Conservation (phyloP, 2,113 vertebrate genomes). For the Acrocephalus arundinaceus region DNA sequence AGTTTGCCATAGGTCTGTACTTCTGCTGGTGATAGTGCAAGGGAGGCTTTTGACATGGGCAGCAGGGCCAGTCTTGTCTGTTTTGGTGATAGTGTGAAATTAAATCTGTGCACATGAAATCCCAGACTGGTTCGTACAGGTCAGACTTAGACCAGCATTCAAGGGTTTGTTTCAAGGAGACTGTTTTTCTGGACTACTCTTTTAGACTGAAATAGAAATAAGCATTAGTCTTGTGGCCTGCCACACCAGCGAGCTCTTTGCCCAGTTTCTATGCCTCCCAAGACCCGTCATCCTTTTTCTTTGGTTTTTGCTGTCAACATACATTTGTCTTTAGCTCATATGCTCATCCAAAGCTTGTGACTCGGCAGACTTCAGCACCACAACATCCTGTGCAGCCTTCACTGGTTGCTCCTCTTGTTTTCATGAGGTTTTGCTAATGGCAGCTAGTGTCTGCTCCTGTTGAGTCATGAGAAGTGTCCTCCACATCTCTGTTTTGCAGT, state of each 20-base stretch:
- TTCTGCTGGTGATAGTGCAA: neutral
- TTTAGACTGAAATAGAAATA: conserved; percentile 19
- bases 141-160: neutral
- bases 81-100: conserved; percentile 13
- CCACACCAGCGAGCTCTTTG: accelerated
- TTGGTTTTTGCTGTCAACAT: neutral
- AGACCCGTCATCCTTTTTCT: neutral
- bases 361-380: neutral
- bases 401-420: neutral
- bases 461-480: neutral
- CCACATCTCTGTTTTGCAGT: neutral
- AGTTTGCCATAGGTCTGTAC: neutral
- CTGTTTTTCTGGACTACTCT: neutral
- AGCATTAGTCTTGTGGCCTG: neutral
- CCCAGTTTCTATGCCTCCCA: neutral
- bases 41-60: neutral
- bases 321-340: neutral
- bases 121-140: neutral
- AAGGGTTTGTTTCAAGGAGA: conserved; percentile 6
- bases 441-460: neutral
- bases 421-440: neutral
- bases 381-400: neutral
- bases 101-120: neutral
- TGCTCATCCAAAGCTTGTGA: neutral
- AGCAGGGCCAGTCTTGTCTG: neutral